A percentile compares a stretch with the other conserved stretches of the same genome.
Conservation (phyloP, 1,140 invertebrate genomes). For the Tigriopus japonicus region DNA sequence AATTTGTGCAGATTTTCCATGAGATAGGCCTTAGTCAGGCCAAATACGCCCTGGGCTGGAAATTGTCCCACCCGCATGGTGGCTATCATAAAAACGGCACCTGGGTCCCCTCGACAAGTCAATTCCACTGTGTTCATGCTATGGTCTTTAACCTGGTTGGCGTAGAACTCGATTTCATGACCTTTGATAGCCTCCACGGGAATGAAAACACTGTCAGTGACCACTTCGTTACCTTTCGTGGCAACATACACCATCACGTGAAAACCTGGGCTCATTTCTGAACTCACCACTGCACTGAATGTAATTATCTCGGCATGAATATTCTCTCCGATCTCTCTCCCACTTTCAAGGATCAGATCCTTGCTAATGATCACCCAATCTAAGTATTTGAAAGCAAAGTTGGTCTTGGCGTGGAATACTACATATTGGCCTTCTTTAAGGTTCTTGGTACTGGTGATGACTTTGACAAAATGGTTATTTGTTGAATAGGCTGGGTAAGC, state of each 20-base stretch:
- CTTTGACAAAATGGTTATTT: conserved; percentile 19
- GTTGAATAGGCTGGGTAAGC: not conserved
- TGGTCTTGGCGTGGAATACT: conserved; percentile 29
- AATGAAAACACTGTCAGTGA: conserved; percentile 35
- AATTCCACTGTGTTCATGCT: conserved; percentile 26
- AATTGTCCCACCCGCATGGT: conserved; percentile 23
- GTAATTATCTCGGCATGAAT: conserved; percentile 20
- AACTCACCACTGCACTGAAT: conserved; percentile 27
- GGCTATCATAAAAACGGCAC: conserved; percentile 26
- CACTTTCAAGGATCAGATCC: conserved; percentile 26
- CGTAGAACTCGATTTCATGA: conserved; percentile 21
- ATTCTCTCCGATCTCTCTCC: conserved; percentile 21
- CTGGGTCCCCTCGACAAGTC: conserved; percentile 22
- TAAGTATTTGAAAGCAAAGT: conserved; percentile 28
- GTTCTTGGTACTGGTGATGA: conserved; percentile 24
- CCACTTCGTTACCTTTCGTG: conserved; percentile 25
- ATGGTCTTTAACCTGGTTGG: conserved; percentile 28
- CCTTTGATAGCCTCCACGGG: conserved; percentile 32
- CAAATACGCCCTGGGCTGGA: conserved; percentile 27
- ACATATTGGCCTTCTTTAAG: conserved; percentile 28
- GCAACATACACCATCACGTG: conserved; percentile 35
- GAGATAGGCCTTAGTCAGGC: conserved; percentile 25
- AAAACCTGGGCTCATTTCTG: conserved; percentile 39
- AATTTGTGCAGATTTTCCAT: conserved; percentile 24
- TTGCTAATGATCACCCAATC: conserved; percentile 32